phyloP scores from a whole-genome alignment of 2,888 invertebrate genomes.

The Mylabris sibirica region DNA sequence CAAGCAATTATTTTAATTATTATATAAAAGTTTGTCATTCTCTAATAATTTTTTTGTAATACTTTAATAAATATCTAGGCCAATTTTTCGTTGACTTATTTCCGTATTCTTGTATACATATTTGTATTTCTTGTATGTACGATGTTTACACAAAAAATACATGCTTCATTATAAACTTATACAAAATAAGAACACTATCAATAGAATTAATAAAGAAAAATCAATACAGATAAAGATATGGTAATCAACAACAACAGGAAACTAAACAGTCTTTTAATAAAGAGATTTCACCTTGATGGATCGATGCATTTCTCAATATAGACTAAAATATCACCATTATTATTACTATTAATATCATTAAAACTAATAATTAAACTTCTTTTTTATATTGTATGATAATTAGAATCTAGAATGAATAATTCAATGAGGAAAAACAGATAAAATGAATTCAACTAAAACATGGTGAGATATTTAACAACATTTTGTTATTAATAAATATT shows the following conservation, averaged over 20 bases:
- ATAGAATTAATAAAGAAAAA: not conserved
- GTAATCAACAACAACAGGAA: not conserved
- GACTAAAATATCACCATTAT: not conserved
- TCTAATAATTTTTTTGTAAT: not conserved
- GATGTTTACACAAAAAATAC: not conserved
- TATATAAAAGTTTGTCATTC: not conserved
- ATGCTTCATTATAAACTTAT: not conserved
- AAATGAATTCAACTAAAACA: not conserved
- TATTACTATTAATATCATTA: not conserved
- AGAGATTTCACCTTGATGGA: not conserved
- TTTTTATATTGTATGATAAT: not conserved
- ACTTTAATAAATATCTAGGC: not conserved
- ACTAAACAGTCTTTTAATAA: not conserved
- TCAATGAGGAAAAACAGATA: not conserved
- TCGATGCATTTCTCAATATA: not conserved
- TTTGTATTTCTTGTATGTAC: not conserved
- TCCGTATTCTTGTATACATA: not conserved
- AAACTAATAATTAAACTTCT: not conserved
- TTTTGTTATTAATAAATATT: not conserved
- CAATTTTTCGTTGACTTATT: not conserved
- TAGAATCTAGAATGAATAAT: not conserved
- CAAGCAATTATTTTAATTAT: not conserved
- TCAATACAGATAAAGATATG: not conserved
- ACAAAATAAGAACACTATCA: not conserved
- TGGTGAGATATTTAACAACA: not conserved